Percentiles rank a stretch among this genome's conserved stretches.
Conservation (phyloP, 2,888 invertebrate genomes). For the Megalurothrips usitatus region DNA sequence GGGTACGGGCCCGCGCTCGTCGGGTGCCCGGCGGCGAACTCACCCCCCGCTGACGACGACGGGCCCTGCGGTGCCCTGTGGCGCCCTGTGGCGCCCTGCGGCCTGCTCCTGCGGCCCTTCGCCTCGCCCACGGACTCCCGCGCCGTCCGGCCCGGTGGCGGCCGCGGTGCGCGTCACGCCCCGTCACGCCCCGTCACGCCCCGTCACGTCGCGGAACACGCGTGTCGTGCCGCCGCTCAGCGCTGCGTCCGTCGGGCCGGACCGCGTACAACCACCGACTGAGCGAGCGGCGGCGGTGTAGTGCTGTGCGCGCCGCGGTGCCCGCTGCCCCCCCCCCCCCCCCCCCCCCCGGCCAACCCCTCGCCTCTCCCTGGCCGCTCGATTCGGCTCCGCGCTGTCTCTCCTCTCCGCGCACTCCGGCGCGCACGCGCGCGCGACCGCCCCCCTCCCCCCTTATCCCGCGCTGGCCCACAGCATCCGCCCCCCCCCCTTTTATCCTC, state of each 20-base stretch:
- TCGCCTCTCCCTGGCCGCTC: slow-evolving; percentile 27
- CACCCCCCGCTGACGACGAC: neutral
- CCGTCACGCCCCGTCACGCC: neutral
- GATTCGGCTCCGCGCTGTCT: slow-evolving; percentile 20
- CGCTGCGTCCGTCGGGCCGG: neutral
- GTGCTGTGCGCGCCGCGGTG: slow-evolving; percentile 28
- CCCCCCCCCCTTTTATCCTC: no score
- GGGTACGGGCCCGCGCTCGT: neutral
- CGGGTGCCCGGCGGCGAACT: neutral
- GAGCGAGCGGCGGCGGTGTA: neutral
- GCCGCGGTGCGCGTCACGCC: neutral
- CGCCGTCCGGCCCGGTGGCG: neutral
- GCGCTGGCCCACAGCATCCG: no score
- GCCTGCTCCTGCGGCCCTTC: neutral
- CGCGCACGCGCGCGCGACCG: neutral
- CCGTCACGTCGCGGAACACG: neutral
- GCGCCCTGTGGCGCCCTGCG: neutral
- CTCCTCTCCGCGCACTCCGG: neutral
- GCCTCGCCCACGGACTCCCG: slow-evolving; percentile 12
- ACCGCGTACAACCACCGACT: slow-evolving; percentile 23
- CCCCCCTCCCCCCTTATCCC: neutral
- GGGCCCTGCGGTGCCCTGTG: neutral
- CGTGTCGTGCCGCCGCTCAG: neutral
- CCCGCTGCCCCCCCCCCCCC: slow-evolving; percentile 9
- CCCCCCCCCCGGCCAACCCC: slow-evolving; percentile 30